A percentile compares a stretch with the other conserved stretches of the same genome.
These are phyloP conservation scores for Drosophila ananassae DNA, from an alignment of 1,140 invertebrate genomes.

Conservation along the genomic window DNA sequence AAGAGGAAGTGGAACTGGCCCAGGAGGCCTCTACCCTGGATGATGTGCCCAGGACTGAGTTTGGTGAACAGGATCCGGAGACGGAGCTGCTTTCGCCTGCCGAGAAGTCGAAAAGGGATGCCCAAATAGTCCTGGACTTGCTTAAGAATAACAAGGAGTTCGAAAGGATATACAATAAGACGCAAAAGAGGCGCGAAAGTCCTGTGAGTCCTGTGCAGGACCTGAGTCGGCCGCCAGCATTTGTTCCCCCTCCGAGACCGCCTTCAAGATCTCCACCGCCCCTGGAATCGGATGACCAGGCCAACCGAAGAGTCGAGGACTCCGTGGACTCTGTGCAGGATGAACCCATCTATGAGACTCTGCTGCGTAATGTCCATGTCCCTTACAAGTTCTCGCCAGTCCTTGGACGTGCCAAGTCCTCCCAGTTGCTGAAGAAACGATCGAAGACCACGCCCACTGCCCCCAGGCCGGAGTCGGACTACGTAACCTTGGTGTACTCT, in stretches of 20 bases:
- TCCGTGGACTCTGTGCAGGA: conserved; percentile 28
- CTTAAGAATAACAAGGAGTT: conserved; percentile 93
- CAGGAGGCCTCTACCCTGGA: conserved; percentile 47
- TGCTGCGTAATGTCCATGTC: conserved; percentile 82
- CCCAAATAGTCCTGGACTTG: conserved; percentile 90
- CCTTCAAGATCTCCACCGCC: conserved; percentile 71
- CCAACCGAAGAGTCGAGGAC: conserved; percentile 2
- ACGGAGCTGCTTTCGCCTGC: conserved; percentile 59
- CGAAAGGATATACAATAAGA: conserved; percentile 90
- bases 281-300: conserved; percentile 58
- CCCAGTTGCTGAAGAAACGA: conserved; percentile 61
- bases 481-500: conserved; percentile 80
- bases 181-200: conserved; percentile 84
- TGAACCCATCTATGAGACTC: conserved; percentile 80
- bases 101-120: conserved; percentile 72
- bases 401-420: conserved; percentile 69
- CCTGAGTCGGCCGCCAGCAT: conserved; percentile 11
- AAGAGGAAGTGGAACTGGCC: conserved; percentile 57
- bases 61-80: conserved; percentile 26
- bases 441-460: conserved; percentile 37
- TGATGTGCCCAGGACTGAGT: conserved; percentile 37
- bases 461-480: conserved; percentile 78
- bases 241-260: conserved; percentile 52
- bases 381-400: conserved; percentile 83
- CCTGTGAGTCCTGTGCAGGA: conserved; percentile 45